These are phyloP conservation scores for Phyto melanocephala DNA, from an alignment of 2,888 invertebrate species.

Conservation along the genomic window DNA sequence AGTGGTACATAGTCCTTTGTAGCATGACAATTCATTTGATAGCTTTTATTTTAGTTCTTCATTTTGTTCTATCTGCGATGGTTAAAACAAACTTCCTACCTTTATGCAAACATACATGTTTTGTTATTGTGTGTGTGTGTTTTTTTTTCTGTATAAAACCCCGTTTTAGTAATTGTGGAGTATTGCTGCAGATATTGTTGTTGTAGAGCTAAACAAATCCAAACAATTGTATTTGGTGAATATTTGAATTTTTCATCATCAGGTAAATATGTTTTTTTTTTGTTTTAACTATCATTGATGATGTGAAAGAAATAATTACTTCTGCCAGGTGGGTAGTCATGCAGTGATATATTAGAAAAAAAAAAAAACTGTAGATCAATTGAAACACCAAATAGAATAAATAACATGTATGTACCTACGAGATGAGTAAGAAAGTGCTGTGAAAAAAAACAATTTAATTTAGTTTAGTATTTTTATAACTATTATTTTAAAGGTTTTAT, in stretches of 20 bases:
- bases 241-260: slow-evolving; percentile 58
- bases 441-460: slow-evolving; percentile 7
- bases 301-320: slow-evolving; percentile 60
- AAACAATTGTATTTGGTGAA: slow-evolving; percentile 47
- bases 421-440: background rate
- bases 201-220: slow-evolving; percentile 35
- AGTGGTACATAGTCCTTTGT: slow-evolving; percentile 51
- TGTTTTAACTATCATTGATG: slow-evolving; percentile 45
- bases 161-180: too few relatives aligned
- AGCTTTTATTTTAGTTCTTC: slow-evolving; percentile 37
- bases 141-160: slow-evolving; percentile 6
- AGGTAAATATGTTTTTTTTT: background rate
- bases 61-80: slow-evolving; percentile 33
- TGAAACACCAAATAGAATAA: slow-evolving; percentile 3
- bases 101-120: slow-evolving; percentile 3
- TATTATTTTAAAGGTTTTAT: background rate
- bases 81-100: slow-evolving; percentile 7
- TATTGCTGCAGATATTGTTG: too few relatives aligned
- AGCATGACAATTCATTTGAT: slow-evolving; percentile 64
- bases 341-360: background rate
- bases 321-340: slow-evolving; percentile 19
- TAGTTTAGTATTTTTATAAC: background rate
- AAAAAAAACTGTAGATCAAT: slow-evolving; percentile 35
- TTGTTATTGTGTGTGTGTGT: background rate
- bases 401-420: background rate